Evolutionary conservation across 2,113 vertebrate genomes (phyloP).

Genomic region (Anser brachyrhynchus): DNA sequence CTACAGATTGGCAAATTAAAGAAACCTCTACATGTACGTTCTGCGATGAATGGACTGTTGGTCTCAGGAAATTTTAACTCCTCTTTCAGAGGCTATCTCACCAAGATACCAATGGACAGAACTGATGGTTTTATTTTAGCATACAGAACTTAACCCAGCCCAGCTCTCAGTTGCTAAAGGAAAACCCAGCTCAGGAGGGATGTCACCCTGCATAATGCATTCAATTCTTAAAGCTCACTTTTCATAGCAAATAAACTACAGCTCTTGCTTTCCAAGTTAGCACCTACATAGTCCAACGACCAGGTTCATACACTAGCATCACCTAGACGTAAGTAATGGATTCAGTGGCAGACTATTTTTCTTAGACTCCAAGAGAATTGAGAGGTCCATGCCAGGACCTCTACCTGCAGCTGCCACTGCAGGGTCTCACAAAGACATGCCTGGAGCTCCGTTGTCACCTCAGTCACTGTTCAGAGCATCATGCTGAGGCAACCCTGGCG

Average conservation of each 20-base stretch:
- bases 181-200: neutral
- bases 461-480: neutral
- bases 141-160: neutral
- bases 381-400: neutral
- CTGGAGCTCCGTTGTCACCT: neutral
- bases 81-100: neutral
- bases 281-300: neutral
- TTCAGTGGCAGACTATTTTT: neutral
- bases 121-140: neutral
- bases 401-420: neutral
- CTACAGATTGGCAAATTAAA: neutral
- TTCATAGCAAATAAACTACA: neutral
- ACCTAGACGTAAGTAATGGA: neutral
- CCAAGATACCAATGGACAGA: neutral
- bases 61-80: neutral
- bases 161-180: neutral
- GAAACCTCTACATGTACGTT: neutral
- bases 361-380: neutral
- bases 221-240: neutral
- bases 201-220: neutral
- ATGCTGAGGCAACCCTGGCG: neutral
- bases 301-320: neutral
- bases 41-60: neutral
- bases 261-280: neutral
- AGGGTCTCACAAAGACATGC: neutral